Evolutionary conservation across 2,888 invertebrate genomes (phyloP).

Genomic region (Notocelia uddmanniana): DNA sequence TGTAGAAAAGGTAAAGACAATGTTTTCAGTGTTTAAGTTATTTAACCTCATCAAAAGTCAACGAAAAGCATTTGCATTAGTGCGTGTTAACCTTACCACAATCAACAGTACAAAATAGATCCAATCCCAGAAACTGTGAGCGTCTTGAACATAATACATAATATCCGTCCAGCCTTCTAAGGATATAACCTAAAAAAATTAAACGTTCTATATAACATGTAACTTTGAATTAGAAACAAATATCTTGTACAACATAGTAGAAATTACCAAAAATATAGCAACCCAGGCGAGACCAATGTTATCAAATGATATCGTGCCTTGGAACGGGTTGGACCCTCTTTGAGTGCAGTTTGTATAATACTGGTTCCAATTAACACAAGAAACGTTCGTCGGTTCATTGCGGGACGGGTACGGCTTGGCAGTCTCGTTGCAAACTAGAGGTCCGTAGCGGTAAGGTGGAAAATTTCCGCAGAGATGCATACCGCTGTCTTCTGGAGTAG

Average conservation of each 20-base stretch:
- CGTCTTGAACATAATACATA: conserved; percentile 99
- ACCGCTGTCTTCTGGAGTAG: conserved; percentile 95
- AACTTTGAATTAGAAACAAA: conserved; percentile 8
- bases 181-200: conserved; percentile 94
- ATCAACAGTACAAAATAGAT: conserved; percentile 99
- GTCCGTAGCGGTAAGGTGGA: conserved; percentile 91
- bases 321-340: conserved; percentile 98
- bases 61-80: too few relatives aligned
- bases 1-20: too few relatives aligned
- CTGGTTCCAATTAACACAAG: conserved; percentile 99
- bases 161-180: conserved; percentile 99
- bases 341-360: conserved; percentile 98
- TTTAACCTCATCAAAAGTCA: too few relatives aligned
- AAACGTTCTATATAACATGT: conserved; percentile 14
- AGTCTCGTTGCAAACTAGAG: conserved; percentile 91
- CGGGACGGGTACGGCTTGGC: conserved; percentile 84
- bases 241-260: conserved; percentile 18
- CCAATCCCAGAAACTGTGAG: conserved; percentile 99
- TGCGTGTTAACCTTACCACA: conserved; percentile 91
- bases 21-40: too few relatives aligned
- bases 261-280: conserved; percentile 98
- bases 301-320: conserved; percentile 99
- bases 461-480: conserved; percentile 96
- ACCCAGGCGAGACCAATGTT: conserved; percentile 99
- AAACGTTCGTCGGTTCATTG: conserved; percentile 89